A percentile compares a stretch with the other conserved stretches of the same genome.
Conservation (phyloP, 2,113 vertebrate species). For the Cichladusa arquata region DNA sequence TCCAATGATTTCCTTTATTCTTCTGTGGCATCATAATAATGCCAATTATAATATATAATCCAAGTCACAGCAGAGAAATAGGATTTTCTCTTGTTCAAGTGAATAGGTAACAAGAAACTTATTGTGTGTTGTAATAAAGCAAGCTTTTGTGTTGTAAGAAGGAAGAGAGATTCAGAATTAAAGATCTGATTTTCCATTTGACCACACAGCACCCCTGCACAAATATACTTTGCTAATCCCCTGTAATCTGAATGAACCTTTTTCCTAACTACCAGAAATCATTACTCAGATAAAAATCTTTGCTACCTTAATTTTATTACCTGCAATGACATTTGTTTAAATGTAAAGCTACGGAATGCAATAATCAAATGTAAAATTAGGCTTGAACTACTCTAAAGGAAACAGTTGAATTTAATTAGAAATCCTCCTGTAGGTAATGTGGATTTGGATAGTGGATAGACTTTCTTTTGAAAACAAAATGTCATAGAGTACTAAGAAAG, state of each 20-base stretch:
- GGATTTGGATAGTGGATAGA: neutral
- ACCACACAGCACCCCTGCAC: neutral
- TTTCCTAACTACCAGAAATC: neutral
- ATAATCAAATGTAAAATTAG: neutral
- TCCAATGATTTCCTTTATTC: neutral
- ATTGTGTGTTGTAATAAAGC: neutral
- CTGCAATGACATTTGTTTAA: neutral
- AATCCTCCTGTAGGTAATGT: neutral
- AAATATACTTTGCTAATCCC: constrained; percentile 9
- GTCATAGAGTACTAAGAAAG: neutral
- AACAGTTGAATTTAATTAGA: neutral
- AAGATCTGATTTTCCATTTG: constrained; percentile 4
- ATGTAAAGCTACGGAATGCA: neutral
- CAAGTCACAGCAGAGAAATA: neutral
- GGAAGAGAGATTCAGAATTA: neutral
- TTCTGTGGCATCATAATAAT: neutral
- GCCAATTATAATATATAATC: neutral
- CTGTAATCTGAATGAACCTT: neutral
- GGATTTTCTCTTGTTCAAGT: neutral
- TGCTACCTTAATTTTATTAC: neutral
- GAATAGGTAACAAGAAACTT: neutral
- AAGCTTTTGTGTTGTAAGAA: neutral
- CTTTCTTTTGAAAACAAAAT: neutral
- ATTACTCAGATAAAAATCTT: constrained; percentile 18
- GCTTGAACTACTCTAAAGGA: neutral